These are phyloP conservation scores for Hydrochoerus hydrochaeris DNA, from an alignment of 2,113 vertebrate genomes.

Conservation along the genomic window DNA sequence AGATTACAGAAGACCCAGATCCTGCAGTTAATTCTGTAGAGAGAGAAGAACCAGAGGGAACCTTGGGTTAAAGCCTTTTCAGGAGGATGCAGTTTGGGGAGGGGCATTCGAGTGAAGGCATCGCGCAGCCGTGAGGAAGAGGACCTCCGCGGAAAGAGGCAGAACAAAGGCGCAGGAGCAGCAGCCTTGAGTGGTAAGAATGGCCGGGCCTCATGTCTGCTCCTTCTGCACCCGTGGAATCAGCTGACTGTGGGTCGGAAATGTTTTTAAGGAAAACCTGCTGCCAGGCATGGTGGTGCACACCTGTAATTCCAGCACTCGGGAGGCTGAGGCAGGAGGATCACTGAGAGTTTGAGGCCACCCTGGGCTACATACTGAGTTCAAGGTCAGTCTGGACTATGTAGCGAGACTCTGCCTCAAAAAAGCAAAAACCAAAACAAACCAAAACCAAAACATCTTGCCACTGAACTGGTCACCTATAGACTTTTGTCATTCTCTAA, in stretches of 20 bases:
- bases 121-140: background rate
- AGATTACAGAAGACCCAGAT: background rate
- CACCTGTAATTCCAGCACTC: background rate
- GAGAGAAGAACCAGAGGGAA: background rate
- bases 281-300: background rate
- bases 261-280: background rate
- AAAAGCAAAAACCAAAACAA: background rate
- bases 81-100: background rate
- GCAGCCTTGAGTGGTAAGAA: background rate
- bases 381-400: background rate
- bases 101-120: background rate
- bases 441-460: background rate
- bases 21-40: background rate
- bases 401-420: background rate
- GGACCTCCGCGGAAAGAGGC: background rate
- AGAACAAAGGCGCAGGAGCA: background rate
- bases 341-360: background rate
- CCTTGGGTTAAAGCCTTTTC: background rate
- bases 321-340: background rate
- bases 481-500: background rate
- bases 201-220: background rate
- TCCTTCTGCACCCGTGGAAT: background rate
- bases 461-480: background rate
- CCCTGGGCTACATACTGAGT: background rate
- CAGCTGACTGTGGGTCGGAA: background rate